phyloP scores from a whole-genome alignment of 1,140 invertebrate genomes.

The Drosophila tristis region DNA sequence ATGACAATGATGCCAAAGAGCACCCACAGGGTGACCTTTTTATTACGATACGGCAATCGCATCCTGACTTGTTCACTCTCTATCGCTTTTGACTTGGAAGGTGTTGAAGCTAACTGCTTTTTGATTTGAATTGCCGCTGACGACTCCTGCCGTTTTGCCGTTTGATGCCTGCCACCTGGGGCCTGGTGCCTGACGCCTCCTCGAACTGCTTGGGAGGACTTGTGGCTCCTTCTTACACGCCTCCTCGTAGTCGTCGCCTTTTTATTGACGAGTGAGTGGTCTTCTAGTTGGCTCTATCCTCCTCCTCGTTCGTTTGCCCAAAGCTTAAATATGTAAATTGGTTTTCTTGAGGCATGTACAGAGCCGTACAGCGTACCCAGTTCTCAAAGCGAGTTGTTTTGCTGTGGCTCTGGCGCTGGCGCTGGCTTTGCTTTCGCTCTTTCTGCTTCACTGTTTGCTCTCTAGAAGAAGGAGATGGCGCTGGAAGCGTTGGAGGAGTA shows the following conservation, averaged over 20 bases:
- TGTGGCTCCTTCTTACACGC: background rate
- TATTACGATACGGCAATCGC: slow-evolving; percentile 82
- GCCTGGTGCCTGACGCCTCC: background rate
- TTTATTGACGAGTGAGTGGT: background rate
- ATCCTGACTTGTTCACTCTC: slow-evolving; percentile 42
- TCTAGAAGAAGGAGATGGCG: slow-evolving; percentile 1
- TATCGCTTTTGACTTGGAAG: background rate
- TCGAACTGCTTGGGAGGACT: background rate
- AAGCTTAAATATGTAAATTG: slow-evolving; percentile 79
- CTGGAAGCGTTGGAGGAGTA: background rate
- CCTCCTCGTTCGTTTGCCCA: slow-evolving; percentile 38
- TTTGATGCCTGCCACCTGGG: background rate
- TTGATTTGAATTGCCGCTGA: slow-evolving; percentile 26
- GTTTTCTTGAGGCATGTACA: slow-evolving; percentile 54
- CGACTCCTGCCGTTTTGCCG: background rate
- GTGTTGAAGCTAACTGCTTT: slow-evolving; percentile 44
- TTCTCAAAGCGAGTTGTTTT: slow-evolving; percentile 56
- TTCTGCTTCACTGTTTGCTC: slow-evolving; percentile 30
- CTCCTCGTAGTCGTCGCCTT: background rate
- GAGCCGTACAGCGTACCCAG: background rate
- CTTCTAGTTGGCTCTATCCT: slow-evolving; percentile 1
- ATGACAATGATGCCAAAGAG: slow-evolving; percentile 78
- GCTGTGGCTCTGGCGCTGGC: slow-evolving; percentile 28
- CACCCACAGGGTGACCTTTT: slow-evolving; percentile 81
- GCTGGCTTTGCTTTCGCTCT: slow-evolving; percentile 19